Base-by-base conservation (phyloP, 2,113 vertebrate species). In the Ardeotis arabs region DNA sequence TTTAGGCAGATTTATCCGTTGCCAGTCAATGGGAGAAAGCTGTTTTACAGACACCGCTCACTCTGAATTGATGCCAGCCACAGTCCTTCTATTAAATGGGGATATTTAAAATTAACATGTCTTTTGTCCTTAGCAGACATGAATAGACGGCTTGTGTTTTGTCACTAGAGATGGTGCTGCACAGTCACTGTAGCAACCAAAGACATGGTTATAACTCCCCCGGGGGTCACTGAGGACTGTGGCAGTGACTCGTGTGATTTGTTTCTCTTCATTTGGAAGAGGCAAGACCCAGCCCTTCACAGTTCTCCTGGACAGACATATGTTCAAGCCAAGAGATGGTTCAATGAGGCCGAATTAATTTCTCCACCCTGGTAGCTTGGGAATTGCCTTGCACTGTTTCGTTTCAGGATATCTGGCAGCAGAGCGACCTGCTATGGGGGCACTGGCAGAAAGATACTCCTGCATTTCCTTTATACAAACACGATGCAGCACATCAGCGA, bases 401-500 rank as follows among this genome's bases (percentile, higher is more conserved):
- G 0, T 5, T 64, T 23, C 37, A 53, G 79, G n/a, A 68, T 52
- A 58, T 6, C 33, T 66, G 66, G 27, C 59, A 96, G 27, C 53
- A 45, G 45, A 89, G 14, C 0, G 4, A 52, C 18, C 12, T 14
- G 5, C 2, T 19, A 14, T 1, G 9, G n/a, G 10, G 3, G 5
- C 5, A 0, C 29, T 20, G 49, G 44, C 58, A 55, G 58, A 35
- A 76, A 27, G 39, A 58, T 31, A 19, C 2, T 62, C 37, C 33
- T 77, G 4, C 19, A 44, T 39, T 72, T 73, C 18, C 67, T 37
- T 69, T 41, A n/a, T 29, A 23, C 5, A 67, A 55, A 73, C 8
- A 68, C 24, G 35, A 52, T 19, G 39, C 76, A 84, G 23, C 20
- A 45, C 2, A 1, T 3, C 0, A 0, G 5, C 0, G 0, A 58